A percentile compares a stretch with the other conserved stretches of the same genome.
These are phyloP conservation scores for Podarcis siculus DNA, from an alignment of 2,797 vertebrate genomes.

Conservation along the genomic window DNA sequence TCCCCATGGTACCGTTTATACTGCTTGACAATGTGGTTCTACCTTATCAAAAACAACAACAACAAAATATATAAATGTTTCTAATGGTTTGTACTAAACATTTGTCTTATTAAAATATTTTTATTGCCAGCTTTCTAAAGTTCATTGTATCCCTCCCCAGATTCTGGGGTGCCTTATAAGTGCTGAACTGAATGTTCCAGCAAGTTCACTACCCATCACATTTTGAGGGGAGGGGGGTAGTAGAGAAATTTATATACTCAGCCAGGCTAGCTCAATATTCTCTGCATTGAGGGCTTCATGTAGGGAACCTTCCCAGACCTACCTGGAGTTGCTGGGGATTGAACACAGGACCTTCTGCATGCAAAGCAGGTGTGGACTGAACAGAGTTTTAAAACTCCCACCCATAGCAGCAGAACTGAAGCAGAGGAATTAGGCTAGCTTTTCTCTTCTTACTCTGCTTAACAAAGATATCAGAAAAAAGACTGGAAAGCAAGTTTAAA, in stretches of 20 bases:
- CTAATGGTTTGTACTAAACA: constrained; percentile 60
- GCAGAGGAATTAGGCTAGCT: no score
- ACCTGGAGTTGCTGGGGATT: not conserved
- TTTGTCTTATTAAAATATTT: constrained; percentile 53
- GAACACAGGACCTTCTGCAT: not conserved
- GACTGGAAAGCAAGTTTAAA: no score
- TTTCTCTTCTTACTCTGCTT: no score
- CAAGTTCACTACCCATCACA: not conserved
- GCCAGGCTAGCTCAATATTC: not conserved
- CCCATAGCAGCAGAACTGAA: no score
- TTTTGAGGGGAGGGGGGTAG: not conserved
- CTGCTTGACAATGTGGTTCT: not conserved
- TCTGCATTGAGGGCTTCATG: not conserved
- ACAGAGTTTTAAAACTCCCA: no score
- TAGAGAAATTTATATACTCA: no score
- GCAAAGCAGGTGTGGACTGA: not conserved
- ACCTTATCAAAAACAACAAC: constrained; percentile 6
- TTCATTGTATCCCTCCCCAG: not conserved
- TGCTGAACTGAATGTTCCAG: no score
- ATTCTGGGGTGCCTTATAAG: not conserved
- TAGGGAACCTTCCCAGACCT: not conserved
- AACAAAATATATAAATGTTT: not conserved
- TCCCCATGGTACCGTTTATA: not conserved
- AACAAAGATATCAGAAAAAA: no score
- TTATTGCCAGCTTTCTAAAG: not conserved